phyloP scores from a whole-genome alignment of 2,888 invertebrate genomes.

The Lacanobia oleracea region DNA sequence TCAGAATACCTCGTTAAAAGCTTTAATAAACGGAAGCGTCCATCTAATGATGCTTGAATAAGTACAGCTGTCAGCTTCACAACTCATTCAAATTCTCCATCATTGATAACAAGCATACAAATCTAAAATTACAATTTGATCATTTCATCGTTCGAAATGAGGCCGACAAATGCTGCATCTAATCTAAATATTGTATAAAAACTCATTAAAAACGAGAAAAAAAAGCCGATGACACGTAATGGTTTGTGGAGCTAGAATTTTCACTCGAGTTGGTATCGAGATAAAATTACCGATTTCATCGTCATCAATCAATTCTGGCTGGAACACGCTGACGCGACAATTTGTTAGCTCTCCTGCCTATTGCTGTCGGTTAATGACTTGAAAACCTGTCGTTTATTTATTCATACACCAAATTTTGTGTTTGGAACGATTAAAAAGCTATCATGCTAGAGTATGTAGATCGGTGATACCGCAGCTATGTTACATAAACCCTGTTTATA shows the following conservation, averaged over 20 bases:
- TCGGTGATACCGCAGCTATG: background rate
- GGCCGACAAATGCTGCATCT: slow-evolving; percentile 34
- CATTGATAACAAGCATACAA: slow-evolving; percentile 56
- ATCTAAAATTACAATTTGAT: slow-evolving; percentile 61
- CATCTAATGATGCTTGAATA: slow-evolving; percentile 32
- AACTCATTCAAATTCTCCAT: slow-evolving; percentile 33
- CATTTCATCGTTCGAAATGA: slow-evolving; percentile 50
- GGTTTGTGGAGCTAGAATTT: slow-evolving; percentile 64
- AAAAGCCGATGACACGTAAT: slow-evolving; percentile 56
- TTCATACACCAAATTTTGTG: slow-evolving; percentile 43
- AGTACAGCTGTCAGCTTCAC: slow-evolving; percentile 37
- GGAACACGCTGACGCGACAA: slow-evolving; percentile 72
- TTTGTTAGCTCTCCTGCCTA: slow-evolving; percentile 70
- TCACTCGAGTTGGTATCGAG: slow-evolving; percentile 70
- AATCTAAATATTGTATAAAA: slow-evolving; percentile 52
- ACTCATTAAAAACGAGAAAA: slow-evolving; percentile 47
- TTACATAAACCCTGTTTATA: no score
- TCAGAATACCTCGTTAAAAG: slow-evolving; percentile 19
- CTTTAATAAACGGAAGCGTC: slow-evolving; percentile 22
- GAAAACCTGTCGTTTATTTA: slow-evolving; percentile 60
- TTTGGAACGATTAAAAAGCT: slow-evolving; percentile 27
- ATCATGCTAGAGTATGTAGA: slow-evolving; percentile 2
- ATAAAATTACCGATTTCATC: slow-evolving; percentile 78
- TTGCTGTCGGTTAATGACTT: slow-evolving; percentile 68
- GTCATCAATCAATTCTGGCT: slow-evolving; percentile 77